Conservation (phyloP, 2,797 vertebrate genomes). For the Sus cebifrons region DNA sequence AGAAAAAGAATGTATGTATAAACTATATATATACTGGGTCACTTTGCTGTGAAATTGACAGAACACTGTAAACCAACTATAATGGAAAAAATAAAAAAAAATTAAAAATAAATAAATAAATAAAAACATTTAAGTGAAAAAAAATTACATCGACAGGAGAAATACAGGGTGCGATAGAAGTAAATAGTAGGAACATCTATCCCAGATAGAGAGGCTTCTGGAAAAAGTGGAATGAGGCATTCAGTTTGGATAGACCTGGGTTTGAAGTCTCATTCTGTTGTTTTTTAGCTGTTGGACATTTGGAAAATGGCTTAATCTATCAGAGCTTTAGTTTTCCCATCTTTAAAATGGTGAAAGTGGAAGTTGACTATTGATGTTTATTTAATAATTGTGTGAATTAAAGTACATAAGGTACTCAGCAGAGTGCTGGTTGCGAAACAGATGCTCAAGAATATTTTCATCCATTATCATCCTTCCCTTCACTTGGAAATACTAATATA, state of each 20-base stretch:
- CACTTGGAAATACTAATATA: background rate
- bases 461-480: background rate
- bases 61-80: no score
- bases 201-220: background rate
- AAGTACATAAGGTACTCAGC: background rate
- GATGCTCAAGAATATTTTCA: background rate
- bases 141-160: background rate
- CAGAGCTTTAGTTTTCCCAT: background rate
- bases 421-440: background rate
- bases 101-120: no score
- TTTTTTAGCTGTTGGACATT: background rate
- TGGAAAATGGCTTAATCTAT: background rate
- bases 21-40: no score
- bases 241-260: background rate
- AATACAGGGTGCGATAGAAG: accelerated
- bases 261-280: background rate
- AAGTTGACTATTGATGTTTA: background rate
- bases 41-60: no score
- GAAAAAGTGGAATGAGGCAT: background rate
- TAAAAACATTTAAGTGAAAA: no score
- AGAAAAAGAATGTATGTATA: no score
- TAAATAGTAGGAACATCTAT: background rate
- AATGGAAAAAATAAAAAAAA: no score
- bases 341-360: background rate
- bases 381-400: background rate